Evolutionary conservation across 2,888 invertebrate genomes (phyloP).

Genomic region (Apamea anceps): DNA sequence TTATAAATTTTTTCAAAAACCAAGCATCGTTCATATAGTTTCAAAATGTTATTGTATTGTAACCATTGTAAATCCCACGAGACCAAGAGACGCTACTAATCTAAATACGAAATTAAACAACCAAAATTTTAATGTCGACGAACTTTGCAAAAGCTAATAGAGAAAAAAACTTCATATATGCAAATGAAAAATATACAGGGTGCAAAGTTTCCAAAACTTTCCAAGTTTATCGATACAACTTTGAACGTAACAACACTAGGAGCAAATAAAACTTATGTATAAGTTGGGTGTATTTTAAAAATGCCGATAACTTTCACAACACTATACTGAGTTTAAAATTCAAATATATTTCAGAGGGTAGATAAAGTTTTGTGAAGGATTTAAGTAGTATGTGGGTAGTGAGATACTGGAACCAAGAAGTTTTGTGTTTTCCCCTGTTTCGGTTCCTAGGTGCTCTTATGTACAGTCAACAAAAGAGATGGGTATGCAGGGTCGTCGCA

Average conservation of each 20-base stretch:
- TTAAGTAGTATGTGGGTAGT: conserved; percentile 33
- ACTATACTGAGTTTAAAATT: conserved; percentile 59
- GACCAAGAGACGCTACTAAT: not conserved
- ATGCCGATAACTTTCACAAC: conserved; percentile 62
- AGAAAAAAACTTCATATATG: conserved; percentile 51
- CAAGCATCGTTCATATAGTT: too few species aligned
- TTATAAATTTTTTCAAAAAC: too few species aligned
- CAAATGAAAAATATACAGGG: conserved; percentile 58
- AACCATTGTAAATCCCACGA: not conserved
- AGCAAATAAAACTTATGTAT: conserved; percentile 63
- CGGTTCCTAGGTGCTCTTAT: not conserved
- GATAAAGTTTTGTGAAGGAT: conserved; percentile 51
- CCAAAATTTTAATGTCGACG: conserved; percentile 4
- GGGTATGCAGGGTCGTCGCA: too few species aligned
- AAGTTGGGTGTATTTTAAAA: conserved; percentile 62
- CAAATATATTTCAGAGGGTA: conserved; percentile 52
- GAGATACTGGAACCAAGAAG: conserved; percentile 19
- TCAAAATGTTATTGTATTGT: too few species aligned
- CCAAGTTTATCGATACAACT: conserved; percentile 66
- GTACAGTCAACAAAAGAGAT: too few species aligned
- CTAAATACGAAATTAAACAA: not conserved
- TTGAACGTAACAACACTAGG: conserved; percentile 62
- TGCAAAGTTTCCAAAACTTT: conserved; percentile 47
- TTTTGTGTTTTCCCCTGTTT: conserved; percentile 30
- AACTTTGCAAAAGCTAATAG: conserved; percentile 26